These are phyloP conservation scores for Megatriorchis doriae DNA, from an alignment of 2,113 vertebrate species.

Conservation along the genomic window DNA sequence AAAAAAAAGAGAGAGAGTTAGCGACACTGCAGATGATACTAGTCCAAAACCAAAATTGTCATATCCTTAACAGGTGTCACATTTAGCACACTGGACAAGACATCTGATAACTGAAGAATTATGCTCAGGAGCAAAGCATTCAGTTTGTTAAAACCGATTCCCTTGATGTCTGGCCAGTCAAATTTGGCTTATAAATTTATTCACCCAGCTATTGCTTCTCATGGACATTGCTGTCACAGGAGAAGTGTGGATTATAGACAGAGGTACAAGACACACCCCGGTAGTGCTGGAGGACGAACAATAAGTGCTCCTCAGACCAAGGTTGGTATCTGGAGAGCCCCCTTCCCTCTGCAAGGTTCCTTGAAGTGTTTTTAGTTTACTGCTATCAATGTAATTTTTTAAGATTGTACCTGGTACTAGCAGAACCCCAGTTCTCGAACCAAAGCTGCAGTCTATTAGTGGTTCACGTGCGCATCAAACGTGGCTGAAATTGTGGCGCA, in stretches of 20 bases:
- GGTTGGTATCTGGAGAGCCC: slow-evolving; percentile 3
- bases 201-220: background rate
- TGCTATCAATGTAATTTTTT: background rate
- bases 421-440: background rate
- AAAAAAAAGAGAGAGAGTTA: background rate
- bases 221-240: background rate
- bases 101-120: background rate
- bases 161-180: background rate
- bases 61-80: slow-evolving; percentile 8
- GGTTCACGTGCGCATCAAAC: fast-evolving
- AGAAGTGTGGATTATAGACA: background rate
- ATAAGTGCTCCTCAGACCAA: background rate
- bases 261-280: background rate
- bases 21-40: background rate
- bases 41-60: background rate
- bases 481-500: fast-evolving
- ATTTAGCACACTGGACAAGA: background rate
- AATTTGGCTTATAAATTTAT: background rate
- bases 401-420: background rate
- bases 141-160: background rate
- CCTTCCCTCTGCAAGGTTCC: background rate
- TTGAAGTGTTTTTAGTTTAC: background rate
- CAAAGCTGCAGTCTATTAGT: background rate
- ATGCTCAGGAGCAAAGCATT: slow-evolving; percentile 23
- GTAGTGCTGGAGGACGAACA: background rate